These are phyloP conservation scores for Agrotis exclamationis DNA, from an alignment of 2,888 invertebrate genomes.

Conservation along the genomic window DNA sequence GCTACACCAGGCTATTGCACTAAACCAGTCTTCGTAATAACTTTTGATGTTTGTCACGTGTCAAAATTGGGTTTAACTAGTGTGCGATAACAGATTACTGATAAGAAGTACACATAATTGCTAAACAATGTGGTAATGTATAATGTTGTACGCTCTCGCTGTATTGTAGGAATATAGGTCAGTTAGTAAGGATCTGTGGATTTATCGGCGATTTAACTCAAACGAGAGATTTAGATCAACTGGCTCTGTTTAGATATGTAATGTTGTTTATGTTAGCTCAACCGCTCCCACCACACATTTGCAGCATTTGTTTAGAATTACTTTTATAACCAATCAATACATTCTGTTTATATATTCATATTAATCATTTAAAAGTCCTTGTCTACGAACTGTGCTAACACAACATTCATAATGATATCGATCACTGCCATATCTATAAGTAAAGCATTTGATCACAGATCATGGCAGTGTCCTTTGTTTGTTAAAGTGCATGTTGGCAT, in stretches of 20 bases:
- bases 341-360: slow-evolving; percentile 18
- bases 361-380: slow-evolving; percentile 3
- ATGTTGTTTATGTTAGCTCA: slow-evolving; percentile 38
- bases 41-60: slow-evolving; percentile 76
- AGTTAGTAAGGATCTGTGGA: slow-evolving; percentile 45
- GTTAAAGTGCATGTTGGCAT: slow-evolving; percentile 34
- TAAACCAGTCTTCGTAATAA: slow-evolving; percentile 77
- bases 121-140: slow-evolving; percentile 68
- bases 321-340: slow-evolving; percentile 35
- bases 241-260: slow-evolving; percentile 32
- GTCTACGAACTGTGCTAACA: not conserved
- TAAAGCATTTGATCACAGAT: slow-evolving; percentile 27
- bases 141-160: slow-evolving; percentile 56
- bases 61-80: slow-evolving; percentile 72
- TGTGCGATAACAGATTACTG: slow-evolving; percentile 72
- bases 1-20: slow-evolving; percentile 75
- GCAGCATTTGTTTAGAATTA: slow-evolving; percentile 34
- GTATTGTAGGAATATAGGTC: slow-evolving; percentile 68
- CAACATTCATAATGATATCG: slow-evolving; percentile 10
- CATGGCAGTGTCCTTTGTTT: slow-evolving; percentile 27
- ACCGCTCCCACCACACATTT: slow-evolving; percentile 28
- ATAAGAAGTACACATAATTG: slow-evolving; percentile 68
- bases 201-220: slow-evolving; percentile 31
- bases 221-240: slow-evolving; percentile 34
- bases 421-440: slow-evolving; percentile 29